Percentiles rank a stretch among this genome's conserved stretches.
Conservation (phyloP, 2,113 vertebrate species). For the Mesitornis unicolor region DNA sequence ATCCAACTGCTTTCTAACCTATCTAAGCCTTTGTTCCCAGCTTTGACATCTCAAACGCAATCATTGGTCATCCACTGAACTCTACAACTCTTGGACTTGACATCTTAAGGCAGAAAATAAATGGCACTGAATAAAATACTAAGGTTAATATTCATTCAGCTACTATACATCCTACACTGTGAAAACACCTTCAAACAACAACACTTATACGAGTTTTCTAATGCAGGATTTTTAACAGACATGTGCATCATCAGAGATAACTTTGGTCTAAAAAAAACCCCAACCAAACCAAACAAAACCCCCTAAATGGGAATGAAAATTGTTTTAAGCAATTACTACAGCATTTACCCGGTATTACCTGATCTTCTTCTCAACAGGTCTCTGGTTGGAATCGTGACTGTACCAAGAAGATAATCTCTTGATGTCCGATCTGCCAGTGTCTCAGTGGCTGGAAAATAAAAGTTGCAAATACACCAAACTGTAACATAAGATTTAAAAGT, state of each 20-base stretch:
- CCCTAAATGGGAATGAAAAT: neutral
- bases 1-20: neutral
- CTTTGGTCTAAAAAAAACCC: neutral
- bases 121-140: neutral
- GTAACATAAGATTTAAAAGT: fast-evolving
- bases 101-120: neutral
- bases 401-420: conserved; percentile 73
- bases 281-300: fast-evolving
- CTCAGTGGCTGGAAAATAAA: conserved; percentile 20
- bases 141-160: neutral
- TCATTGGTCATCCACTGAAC: neutral
- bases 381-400: conserved; percentile 71
- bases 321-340: neutral
- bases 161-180: neutral
- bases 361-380: conserved; percentile 74
- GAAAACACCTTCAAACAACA: neutral
- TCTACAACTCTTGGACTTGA: neutral
- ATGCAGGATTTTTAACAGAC: neutral
- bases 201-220: neutral
- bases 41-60: neutral
- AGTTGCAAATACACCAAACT: neutral
- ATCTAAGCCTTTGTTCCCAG: neutral
- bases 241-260: neutral
- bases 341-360: conserved; percentile 53
- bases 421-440: neutral